phyloP scores from a whole-genome alignment of 2,113 vertebrate genomes.

The Cephalopterus ornatus region DNA sequence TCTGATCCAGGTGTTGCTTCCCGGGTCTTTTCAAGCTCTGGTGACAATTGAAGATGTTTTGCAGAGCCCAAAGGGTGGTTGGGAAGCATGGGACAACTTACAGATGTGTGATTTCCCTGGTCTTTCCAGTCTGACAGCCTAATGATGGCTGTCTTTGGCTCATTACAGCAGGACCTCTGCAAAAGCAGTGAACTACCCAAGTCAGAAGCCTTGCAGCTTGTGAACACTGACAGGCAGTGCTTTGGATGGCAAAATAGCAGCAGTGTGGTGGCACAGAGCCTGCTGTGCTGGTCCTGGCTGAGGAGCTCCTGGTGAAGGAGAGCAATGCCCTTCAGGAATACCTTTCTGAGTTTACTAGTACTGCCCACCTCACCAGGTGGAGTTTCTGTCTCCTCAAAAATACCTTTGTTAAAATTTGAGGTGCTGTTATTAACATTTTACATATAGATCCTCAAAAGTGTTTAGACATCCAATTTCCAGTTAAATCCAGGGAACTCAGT shows the following conservation, averaged over 20 bases:
- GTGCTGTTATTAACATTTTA: neutral
- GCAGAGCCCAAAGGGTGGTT: neutral
- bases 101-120: neutral
- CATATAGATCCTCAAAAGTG: neutral
- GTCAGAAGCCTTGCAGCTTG: neutral
- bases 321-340: neutral
- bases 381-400: neutral
- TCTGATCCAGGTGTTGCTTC: conserved; percentile 5
- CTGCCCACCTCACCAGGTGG: neutral
- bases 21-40: neutral
- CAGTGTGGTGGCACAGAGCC: rapidly evolving
- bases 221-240: neutral
- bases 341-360: neutral
- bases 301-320: neutral
- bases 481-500: neutral
- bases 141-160: neutral
- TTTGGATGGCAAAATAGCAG: neutral
- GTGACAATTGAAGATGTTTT: neutral
- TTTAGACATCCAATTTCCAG: neutral
- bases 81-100: neutral
- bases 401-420: neutral
- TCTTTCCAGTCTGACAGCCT: neutral
- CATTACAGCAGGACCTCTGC: neutral
- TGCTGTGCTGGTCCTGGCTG: neutral
- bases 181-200: rapidly evolving